Conservation (phyloP, 2,888 invertebrate species). For the Epirrita christyi region DNA sequence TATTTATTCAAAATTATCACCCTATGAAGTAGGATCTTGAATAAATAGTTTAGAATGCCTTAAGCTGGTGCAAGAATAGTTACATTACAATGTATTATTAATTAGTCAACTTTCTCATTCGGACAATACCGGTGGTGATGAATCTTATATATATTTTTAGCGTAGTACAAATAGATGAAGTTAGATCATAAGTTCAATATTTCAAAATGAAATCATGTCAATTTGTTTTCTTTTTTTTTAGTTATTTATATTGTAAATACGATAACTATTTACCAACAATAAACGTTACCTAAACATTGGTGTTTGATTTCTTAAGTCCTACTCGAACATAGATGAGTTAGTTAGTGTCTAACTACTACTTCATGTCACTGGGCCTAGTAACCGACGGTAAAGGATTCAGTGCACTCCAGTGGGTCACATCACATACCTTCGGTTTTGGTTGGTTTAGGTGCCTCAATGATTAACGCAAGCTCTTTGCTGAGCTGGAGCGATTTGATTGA, state of each 20-base stretch:
- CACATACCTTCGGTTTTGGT: no score
- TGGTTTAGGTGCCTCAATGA: no score
- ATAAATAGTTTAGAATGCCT: constrained; percentile 33
- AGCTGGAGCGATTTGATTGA: no score
- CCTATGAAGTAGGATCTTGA: constrained; percentile 21
- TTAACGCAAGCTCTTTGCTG: no score
- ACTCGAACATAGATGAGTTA: neutral
- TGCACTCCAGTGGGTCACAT: no score
- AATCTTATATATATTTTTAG: constrained; percentile 66
- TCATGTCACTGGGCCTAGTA: no score
- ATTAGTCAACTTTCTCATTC: constrained; percentile 54
- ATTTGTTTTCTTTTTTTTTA: constrained; percentile 54
- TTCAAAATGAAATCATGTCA: constrained; percentile 53
- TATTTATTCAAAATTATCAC: constrained; percentile 28
- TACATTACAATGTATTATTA: constrained; percentile 43
- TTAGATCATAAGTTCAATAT: constrained; percentile 57
- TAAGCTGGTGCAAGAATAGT: constrained; percentile 51
- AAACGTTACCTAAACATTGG: constrained; percentile 55
- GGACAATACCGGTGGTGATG: constrained; percentile 66
- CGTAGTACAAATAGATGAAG: constrained; percentile 67
- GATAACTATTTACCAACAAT: constrained; percentile 58
- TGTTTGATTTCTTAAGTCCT: constrained; percentile 31
- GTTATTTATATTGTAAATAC: constrained; percentile 77
- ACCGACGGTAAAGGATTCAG: no score
- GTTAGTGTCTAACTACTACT: no score